Evolutionary conservation across 2,888 invertebrate species (phyloP).

Genomic region (Alentia gelatinosa): DNA sequence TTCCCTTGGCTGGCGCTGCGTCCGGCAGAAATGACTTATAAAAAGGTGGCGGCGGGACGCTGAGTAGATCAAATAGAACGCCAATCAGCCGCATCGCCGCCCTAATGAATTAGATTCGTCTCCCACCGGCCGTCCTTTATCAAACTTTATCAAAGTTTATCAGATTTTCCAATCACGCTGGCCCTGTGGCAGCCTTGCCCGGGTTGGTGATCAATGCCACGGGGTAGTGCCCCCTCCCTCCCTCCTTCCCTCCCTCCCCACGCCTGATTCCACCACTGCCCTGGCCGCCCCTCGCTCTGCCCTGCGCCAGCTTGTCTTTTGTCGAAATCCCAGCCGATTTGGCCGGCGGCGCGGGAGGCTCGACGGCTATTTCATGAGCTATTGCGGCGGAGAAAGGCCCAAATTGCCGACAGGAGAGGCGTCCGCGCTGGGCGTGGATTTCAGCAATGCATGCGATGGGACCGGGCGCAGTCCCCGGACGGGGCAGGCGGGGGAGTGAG

Average conservation of each 20-base stretch:
- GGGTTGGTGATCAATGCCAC: background rate
- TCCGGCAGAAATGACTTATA: constrained; percentile 19
- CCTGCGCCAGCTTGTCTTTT: background rate
- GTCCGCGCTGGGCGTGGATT: constrained; percentile 4
- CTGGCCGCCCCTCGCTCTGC: background rate
- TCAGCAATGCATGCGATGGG: constrained; percentile 51
- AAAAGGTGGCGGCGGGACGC: background rate
- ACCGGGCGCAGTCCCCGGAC: constrained; percentile 7
- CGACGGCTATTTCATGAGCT: constrained; percentile 38
- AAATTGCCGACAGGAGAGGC: constrained; percentile 34
- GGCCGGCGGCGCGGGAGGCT: background rate
- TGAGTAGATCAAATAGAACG: constrained; percentile 42
- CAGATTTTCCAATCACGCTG: constrained; percentile 44
- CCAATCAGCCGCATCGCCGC: background rate
- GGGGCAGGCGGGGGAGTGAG: background rate
- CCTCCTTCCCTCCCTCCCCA: background rate
- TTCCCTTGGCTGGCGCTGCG: background rate
- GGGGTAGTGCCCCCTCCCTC: background rate
- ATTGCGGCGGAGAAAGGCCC: constrained; percentile 20
- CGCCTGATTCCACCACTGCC: background rate
- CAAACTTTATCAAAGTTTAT: constrained; percentile 42
- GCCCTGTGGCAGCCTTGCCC: background rate
- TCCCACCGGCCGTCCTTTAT: constrained; percentile 34
- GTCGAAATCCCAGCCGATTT: constrained; percentile 34
- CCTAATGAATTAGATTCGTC: constrained; percentile 45